Evolutionary conservation across 2,888 invertebrate species (phyloP).

Genomic region (Panopea generosa): DNA sequence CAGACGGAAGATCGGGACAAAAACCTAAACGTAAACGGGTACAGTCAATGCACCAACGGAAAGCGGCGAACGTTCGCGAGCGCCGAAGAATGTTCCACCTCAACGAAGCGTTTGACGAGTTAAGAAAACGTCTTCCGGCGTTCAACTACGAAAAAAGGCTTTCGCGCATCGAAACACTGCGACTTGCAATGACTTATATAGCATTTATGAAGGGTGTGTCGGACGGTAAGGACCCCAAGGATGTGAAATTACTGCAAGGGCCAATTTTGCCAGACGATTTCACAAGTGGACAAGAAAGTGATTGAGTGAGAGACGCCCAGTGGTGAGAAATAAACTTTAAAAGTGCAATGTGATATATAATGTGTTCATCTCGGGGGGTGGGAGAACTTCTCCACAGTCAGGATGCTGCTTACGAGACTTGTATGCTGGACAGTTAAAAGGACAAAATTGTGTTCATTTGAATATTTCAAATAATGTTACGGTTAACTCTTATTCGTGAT

Average conservation of each 20-base stretch:
- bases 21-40: conserved; percentile 80
- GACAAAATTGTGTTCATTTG: too few species aligned
- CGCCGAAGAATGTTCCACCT: conserved; percentile 80
- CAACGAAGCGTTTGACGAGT: conserved; percentile 79
- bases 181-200: conserved; percentile 98
- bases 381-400: too few species aligned
- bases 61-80: conserved; percentile 81
- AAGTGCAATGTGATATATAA: conserved; percentile 46
- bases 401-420: too few species aligned
- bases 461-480: too few species aligned
- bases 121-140: conserved; percentile 79
- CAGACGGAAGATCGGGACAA: conserved; percentile 32
- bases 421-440: too few species aligned
- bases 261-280: background rate
- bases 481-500: too few species aligned
- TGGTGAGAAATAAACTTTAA: background rate
- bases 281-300: conserved; percentile 17
- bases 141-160: conserved; percentile 82
- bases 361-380: conserved; percentile 41
- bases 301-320: background rate
- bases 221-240: conserved; percentile 75
- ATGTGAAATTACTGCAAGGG: conserved; percentile 64
- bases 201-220: conserved; percentile 96
- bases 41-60: conserved; percentile 76
- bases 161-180: conserved; percentile 90